A percentile compares a stretch with the other conserved stretches of the same genome.
These are phyloP conservation scores for Standfussiana lucernea DNA, from an alignment of 2,888 invertebrate genomes.

Conservation along the genomic window DNA sequence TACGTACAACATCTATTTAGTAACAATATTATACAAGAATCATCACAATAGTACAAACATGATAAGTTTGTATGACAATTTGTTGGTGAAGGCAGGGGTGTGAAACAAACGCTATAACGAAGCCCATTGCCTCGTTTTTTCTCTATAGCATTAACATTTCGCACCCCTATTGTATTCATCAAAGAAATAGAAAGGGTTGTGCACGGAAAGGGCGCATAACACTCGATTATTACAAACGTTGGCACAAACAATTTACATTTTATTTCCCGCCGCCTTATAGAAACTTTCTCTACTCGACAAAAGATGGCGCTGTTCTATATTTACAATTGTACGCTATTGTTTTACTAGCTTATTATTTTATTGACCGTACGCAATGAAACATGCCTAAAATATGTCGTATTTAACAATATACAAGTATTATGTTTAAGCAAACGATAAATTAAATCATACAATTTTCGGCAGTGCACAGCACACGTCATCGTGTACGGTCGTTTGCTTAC, in stretches of 20 bases:
- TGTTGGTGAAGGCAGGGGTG: constrained; percentile 80
- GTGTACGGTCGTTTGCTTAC: constrained; percentile 80
- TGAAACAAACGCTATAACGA: constrained; percentile 87
- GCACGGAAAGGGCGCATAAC: constrained; percentile 85
- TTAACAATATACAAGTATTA: constrained; percentile 58
- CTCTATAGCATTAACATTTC: constrained; percentile 87
- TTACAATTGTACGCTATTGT: constrained; percentile 75
- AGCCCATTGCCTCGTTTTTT: constrained; percentile 86
- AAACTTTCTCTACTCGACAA: constrained; percentile 82
- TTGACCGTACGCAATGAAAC: constrained; percentile 80
- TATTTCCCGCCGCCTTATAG: constrained; percentile 71
- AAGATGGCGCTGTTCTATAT: constrained; percentile 88
- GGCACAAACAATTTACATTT: constrained; percentile 89
- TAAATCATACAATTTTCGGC: constrained; percentile 63
- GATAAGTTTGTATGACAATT: constrained; percentile 85
- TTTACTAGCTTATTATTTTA: constrained; percentile 77
- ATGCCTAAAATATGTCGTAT: constrained; percentile 67
- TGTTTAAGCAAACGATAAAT: constrained; percentile 66
- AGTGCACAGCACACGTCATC: constrained; percentile 76
- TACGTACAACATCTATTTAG: constrained; percentile 83
- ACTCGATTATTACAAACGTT: constrained; percentile 89
- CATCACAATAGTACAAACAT: constrained; percentile 81
- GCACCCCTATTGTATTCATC: constrained; percentile 89
- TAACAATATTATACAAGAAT: constrained; percentile 80
- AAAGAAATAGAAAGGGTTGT: constrained; percentile 89